Evolutionary conservation across 92 coral and sea anemone species (phyloP).

Genomic region (Bergia sp.): DNA sequence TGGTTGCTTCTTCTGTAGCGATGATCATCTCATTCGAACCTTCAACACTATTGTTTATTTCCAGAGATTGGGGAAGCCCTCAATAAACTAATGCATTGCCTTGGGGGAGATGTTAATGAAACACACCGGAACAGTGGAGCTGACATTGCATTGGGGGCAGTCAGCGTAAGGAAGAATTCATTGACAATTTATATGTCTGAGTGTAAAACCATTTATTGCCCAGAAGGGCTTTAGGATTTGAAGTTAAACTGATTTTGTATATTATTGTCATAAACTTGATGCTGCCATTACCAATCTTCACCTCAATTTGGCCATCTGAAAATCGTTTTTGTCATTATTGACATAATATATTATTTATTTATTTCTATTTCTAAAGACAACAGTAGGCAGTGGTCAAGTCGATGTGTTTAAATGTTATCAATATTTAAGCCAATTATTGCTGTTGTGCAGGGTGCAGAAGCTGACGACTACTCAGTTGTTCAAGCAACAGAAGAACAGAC

Average conservation of each 20-base stretch:
- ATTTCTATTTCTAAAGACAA: no score
- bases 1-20: background rate
- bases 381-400: no score
- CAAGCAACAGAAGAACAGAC: background rate
- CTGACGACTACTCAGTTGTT: conserved; percentile 29
- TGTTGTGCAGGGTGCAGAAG: conserved; percentile 13
- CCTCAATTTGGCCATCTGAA: no score
- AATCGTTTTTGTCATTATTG: no score
- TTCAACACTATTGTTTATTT: background rate
- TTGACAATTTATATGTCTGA: background rate
- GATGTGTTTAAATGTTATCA: no score
- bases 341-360: no score
- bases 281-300: no score
- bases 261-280: no score
- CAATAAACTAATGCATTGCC: conserved; percentile 17
- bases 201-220: background rate
- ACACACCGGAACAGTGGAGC: background rate
- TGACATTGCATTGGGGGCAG: conserved; percentile 1
- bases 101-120: background rate
- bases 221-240: no score
- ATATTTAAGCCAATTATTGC: background rate
- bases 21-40: background rate
- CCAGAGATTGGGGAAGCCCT: conserved; percentile 19
- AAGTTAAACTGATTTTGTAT: no score
- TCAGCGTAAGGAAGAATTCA: background rate